phyloP scores from a whole-genome alignment of 92 coral and sea anemone genomes.

The Zoanthus sansibaricus region DNA sequence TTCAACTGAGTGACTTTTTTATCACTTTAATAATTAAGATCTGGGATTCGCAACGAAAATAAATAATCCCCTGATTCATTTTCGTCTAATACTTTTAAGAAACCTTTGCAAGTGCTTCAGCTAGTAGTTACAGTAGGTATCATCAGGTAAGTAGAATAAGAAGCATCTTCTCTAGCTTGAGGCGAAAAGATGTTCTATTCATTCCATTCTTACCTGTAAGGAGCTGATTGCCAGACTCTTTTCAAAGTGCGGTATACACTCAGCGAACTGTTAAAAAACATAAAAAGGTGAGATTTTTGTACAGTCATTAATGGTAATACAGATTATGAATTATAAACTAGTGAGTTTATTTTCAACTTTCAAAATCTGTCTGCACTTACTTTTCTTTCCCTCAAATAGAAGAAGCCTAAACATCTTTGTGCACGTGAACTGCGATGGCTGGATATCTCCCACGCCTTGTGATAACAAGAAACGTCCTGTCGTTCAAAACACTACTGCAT shows the following conservation, averaged over 20 bases:
- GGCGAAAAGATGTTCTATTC: no score
- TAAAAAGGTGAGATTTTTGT: neutral
- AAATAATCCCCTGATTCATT: no score
- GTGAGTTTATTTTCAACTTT: neutral
- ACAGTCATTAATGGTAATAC: neutral
- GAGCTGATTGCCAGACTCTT: conserved; percentile 88
- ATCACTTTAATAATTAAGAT: no score
- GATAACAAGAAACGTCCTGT: conserved; percentile 85
- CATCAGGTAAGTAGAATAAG: no score
- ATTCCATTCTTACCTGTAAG: conserved; percentile 72
- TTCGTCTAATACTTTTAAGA: no score
- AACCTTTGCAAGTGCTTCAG: no score
- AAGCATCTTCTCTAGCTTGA: no score
- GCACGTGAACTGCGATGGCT: conserved; percentile 91
- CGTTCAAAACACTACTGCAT: neutral
- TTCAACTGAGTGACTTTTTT: no score
- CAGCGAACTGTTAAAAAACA: conserved; percentile 70
- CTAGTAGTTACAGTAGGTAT: no score
- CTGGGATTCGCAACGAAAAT: no score
- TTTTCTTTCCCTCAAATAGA: conserved; percentile 78
- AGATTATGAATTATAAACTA: neutral
- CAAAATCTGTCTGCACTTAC: conserved; percentile 44
- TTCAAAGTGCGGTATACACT: conserved; percentile 84
- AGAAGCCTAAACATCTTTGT: conserved; percentile 89
- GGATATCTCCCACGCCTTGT: conserved; percentile 96